phyloP scores from a whole-genome alignment of 2,113 vertebrate genomes.

The Donacobius atricapilla region DNA sequence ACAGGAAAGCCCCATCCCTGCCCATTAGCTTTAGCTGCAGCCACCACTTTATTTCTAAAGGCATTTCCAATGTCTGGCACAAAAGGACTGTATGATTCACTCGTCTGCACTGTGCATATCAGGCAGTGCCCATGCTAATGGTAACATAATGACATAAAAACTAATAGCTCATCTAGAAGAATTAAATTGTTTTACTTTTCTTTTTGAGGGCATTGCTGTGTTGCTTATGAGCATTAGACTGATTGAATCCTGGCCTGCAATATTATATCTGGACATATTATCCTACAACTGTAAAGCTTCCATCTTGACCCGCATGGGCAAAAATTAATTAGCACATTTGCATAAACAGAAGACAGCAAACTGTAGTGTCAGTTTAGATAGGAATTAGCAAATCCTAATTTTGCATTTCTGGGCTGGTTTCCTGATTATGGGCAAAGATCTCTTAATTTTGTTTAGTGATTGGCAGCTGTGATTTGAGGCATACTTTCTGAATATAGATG shows the following conservation, averaged over 20 bases:
- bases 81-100: fast-evolving
- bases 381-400: neutral
- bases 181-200: neutral
- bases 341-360: neutral
- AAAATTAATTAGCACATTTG: neutral
- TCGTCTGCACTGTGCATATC: fast-evolving
- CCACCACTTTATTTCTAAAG: neutral
- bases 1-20: neutral
- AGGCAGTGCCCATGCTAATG: neutral
- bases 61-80: neutral
- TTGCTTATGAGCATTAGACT: neutral
- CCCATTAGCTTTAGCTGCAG: neutral
- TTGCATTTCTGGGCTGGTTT: neutral
- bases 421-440: neutral
- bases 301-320: neutral
- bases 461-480: neutral
- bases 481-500: neutral
- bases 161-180: neutral
- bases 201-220: neutral
- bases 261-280: neutral
- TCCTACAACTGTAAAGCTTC: neutral
- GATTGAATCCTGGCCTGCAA: neutral
- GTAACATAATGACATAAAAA: neutral
- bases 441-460: neutral
- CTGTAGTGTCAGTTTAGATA: neutral